Conservation (phyloP, 2,888 invertebrate genomes). For the Lasioglossum figueresi region DNA sequence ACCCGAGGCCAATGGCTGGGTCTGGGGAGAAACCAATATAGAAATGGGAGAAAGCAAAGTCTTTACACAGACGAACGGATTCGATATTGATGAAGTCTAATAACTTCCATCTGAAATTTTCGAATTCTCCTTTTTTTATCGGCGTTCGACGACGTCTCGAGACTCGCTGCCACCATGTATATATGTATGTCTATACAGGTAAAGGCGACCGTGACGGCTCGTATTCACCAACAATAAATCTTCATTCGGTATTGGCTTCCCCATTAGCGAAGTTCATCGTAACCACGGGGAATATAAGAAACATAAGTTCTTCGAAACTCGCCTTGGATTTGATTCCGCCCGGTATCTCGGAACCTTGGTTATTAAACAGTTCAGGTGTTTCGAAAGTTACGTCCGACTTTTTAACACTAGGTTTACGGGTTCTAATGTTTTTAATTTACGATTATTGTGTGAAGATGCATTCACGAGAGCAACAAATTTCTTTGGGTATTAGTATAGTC, state of each 20-base stretch:
- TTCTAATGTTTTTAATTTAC: background rate
- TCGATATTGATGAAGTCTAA: constrained; percentile 67
- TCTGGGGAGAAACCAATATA: constrained; percentile 65
- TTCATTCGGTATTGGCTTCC: constrained; percentile 36
- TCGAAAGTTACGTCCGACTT: constrained; percentile 19
- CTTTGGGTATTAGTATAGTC: background rate
- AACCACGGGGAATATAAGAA: constrained; percentile 30
- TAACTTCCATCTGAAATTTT: constrained; percentile 65
- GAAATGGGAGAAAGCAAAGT: constrained; percentile 65
- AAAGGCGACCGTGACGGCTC: constrained; percentile 28
- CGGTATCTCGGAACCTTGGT: background rate
- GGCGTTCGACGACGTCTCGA: background rate
- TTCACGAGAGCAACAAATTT: too few relatives aligned
- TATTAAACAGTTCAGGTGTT: constrained; percentile 30
- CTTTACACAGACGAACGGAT: constrained; percentile 54
- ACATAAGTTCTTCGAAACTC: constrained; percentile 45
- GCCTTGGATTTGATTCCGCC: constrained; percentile 10
- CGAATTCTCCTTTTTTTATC: constrained; percentile 36
- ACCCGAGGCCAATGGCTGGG: constrained; percentile 29
- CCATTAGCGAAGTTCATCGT: constrained; percentile 48
- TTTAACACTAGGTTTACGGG: background rate
- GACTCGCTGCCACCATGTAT: background rate
- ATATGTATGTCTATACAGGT: background rate
- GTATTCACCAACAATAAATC: constrained; percentile 32
- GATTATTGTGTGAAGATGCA: background rate